Evolutionary conservation across 1,140 invertebrate genomes (phyloP), one percentile per base, ranked within the genome.

Genomic region (Drosophila seguyi): DNA sequence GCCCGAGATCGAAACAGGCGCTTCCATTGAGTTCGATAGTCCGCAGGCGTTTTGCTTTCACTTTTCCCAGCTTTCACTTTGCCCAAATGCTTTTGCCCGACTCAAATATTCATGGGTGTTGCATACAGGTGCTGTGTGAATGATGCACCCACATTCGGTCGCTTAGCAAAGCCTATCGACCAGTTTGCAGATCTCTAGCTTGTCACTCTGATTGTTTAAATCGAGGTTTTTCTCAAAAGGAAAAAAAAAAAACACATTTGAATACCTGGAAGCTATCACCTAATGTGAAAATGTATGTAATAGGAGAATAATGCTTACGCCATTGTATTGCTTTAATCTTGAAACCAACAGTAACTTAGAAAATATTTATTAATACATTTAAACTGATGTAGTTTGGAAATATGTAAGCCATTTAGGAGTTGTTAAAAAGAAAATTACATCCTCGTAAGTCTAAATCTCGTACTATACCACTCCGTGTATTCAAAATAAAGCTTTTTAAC

Each of bases 51-150:
- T 85, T 79, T 36, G 71, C 68, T 62, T 76, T 76, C 62, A 61
- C 76, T 77, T 77, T 88, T 88, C 36, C 67, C 45, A 29, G 36
- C 79, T 79, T 86, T 83, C 84, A 81, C 77, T 86, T 80, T 61
- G 47, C 58, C 52, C 60, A 39, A 59, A 67, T 67, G 59, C 58
- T 45, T 76, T 61, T 71, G 75, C 55, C 48, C 41, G 57, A 65
- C 63, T 88, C 48, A 88, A 87, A 88, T 88, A 87, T 87, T 87
- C 84, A 87, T 83, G 79, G 47, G 53, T 6, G 14, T n/a, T 69
- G 47, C 56, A 78, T 66, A 38, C 50, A n/a, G 44, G 45, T 11
- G 16, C 31, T 31, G 18, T 48, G 44, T 53, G 14, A 42, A 55
- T 50, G 47, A 22, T 50, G 42, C 36, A 65, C 11, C 34, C 57